phyloP scores from a whole-genome alignment of 1,140 invertebrate species.

The Tribolium castaneum region DNA sequence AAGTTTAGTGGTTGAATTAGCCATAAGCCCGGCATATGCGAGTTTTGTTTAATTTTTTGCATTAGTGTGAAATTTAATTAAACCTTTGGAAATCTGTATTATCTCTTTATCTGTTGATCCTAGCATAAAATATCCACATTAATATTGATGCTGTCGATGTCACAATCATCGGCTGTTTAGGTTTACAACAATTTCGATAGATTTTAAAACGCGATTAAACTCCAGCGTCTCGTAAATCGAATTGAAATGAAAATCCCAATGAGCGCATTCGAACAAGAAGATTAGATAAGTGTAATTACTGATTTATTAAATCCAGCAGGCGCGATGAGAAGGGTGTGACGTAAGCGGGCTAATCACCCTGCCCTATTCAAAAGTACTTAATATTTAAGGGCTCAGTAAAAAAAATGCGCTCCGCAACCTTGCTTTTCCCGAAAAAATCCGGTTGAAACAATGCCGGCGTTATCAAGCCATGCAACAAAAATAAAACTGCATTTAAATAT shows the following conservation, averaged over 20 bases:
- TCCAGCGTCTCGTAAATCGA: conserved; percentile 51
- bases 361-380: conserved; percentile 18
- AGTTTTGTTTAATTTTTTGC: background rate
- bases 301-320: conserved; percentile 57
- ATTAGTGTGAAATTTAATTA: conserved; percentile 1
- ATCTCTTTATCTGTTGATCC: conserved; percentile 22
- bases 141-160: background rate
- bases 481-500: conserved; percentile 62
- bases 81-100: background rate
- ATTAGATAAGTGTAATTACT: conserved; percentile 61
- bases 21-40: no score
- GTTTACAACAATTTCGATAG: conserved; percentile 52
- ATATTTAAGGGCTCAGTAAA: background rate
- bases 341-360: conserved; percentile 36
- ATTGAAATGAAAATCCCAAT: conserved; percentile 55
- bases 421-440: background rate
- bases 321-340: conserved; percentile 56
- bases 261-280: conserved; percentile 59
- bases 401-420: background rate
- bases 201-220: conserved; percentile 55
- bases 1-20: no score
- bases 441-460: conserved; percentile 2
- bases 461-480: conserved; percentile 41
- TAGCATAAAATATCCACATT: conserved; percentile 6
- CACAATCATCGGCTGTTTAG: conserved; percentile 25